Conservation (phyloP, 1,140 invertebrate genomes). For the Heliconius hewitsoni region DNA sequence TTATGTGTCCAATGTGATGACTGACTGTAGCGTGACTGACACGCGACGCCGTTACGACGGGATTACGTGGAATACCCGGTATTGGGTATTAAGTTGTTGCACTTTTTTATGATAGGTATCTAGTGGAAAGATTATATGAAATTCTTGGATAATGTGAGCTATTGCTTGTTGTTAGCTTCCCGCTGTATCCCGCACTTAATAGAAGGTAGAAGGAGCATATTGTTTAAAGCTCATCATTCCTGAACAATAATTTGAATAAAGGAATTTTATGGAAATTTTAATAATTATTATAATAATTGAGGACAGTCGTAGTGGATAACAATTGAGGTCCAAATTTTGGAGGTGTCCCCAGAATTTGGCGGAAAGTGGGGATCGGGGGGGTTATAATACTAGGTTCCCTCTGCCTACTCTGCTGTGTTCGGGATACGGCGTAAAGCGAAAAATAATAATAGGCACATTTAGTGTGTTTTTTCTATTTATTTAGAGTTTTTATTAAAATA, state of each 20-base stretch:
- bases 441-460: neutral
- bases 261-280: too few species aligned
- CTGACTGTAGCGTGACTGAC: conserved; percentile 32
- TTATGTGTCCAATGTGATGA: conserved; percentile 35
- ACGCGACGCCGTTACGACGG: neutral
- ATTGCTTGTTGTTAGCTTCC: too few species aligned
- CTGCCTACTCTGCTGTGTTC: neutral
- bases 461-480: too few species aligned
- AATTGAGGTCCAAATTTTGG: too few species aligned
- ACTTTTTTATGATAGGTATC: neutral
- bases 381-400: neutral
- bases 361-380: neutral
- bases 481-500: too few species aligned
- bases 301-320: too few species aligned
- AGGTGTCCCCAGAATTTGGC: too few species aligned
- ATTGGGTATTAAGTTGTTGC: neutral
- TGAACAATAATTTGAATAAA: too few species aligned
- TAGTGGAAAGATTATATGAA: neutral
- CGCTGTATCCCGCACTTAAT: too few species aligned
- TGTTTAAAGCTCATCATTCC: too few species aligned
- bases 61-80: neutral
- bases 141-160: neutral
- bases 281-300: too few species aligned
- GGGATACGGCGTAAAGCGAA: neutral
- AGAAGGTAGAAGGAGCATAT: too few species aligned